A percentile compares a stretch with the other conserved stretches of the same genome.
Conservation (phyloP, 2,797 vertebrate genomes). For the Cuniculus paca region DNA sequence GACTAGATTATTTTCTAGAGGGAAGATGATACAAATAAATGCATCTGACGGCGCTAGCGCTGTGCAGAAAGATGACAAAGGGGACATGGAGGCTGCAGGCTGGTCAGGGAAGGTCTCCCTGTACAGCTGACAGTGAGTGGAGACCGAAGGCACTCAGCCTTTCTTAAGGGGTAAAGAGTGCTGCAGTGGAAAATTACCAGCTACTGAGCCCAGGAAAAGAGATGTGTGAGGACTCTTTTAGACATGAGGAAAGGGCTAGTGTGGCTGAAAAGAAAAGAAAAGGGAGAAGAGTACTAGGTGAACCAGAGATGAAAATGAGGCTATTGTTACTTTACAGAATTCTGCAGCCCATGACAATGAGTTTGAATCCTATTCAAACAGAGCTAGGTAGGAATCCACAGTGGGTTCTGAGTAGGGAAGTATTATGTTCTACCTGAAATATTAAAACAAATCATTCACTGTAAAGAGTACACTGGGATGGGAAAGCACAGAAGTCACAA, state of each 20-base stretch:
- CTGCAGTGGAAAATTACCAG: background rate
- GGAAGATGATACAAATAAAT: background rate
- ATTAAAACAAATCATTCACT: background rate
- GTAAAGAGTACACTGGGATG: background rate
- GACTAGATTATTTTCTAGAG: background rate
- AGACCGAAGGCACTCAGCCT: background rate
- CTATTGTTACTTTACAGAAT: background rate
- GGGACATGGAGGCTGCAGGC: background rate
- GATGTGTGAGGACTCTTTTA: background rate
- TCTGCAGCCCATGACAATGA: background rate
- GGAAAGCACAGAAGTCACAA: background rate
- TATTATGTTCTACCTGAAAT: background rate
- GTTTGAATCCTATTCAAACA: background rate
- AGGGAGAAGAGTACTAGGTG: background rate
- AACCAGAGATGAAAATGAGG: background rate
- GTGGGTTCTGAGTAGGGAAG: background rate
- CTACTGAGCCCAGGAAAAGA: background rate
- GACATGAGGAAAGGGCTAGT: background rate
- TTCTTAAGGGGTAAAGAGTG: background rate
- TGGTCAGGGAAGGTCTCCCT: background rate
- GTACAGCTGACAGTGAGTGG: background rate
- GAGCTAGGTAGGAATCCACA: background rate
- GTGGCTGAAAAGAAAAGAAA: background rate
- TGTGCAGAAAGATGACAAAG: background rate
- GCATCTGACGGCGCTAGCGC: too few species aligned